A percentile compares a stretch with the other conserved stretches of the same genome.
phyloP scores from a whole-genome alignment of 2,888 invertebrate genomes.

The Trachelus tabidus region DNA sequence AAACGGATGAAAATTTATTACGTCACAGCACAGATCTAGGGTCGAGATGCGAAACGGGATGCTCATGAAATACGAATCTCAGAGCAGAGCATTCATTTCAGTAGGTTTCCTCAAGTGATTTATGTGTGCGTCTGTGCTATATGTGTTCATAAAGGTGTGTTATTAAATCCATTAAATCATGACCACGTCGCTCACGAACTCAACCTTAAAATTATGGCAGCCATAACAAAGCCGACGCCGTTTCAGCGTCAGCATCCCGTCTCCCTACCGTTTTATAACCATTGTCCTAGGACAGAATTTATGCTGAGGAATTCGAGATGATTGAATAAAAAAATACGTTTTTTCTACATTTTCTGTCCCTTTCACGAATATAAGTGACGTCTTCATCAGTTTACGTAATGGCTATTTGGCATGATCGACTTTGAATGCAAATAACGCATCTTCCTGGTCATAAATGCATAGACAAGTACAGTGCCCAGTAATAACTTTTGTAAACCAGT shows the following conservation, averaged over 20 bases:
- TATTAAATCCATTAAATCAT: conserved; percentile 13
- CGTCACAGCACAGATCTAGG: neutral
- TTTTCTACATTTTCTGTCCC: neutral
- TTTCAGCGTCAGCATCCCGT: neutral
- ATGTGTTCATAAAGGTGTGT: neutral
- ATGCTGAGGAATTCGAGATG: too few species aligned
- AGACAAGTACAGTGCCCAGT: too few species aligned
- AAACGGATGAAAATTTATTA: too few species aligned
- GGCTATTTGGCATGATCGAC: too few species aligned
- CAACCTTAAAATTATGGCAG: neutral
- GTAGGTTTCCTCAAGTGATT: neutral
- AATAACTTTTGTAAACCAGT: too few species aligned
- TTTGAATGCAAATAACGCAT: too few species aligned
- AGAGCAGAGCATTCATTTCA: neutral
- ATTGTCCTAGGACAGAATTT: neutral
- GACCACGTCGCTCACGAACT: neutral
- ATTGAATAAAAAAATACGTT: too few species aligned
- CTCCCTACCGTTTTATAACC: neutral
- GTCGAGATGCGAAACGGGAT: neutral
- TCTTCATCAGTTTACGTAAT: neutral
- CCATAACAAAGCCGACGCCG: conserved; percentile 1
- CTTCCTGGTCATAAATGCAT: too few species aligned
- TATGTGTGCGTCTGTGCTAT: neutral
- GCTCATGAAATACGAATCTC: neutral
- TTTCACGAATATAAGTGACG: neutral